These are phyloP conservation scores for Taxidea taxus DNA, from an alignment of 2,113 vertebrate genomes.

Conservation along the genomic window DNA sequence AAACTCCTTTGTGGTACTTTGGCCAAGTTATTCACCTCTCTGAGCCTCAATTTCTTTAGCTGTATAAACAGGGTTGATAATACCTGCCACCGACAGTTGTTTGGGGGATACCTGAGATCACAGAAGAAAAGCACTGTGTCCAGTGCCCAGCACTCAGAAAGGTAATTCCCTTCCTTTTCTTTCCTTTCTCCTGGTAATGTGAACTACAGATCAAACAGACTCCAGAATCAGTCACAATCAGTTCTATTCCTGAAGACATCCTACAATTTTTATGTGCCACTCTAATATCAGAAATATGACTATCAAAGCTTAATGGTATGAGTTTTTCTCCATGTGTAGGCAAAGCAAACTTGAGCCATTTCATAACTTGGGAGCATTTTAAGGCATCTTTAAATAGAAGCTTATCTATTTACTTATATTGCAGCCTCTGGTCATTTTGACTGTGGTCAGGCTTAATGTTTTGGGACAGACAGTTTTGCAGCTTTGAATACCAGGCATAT, in stretches of 20 bases:
- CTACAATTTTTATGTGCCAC: conserved; percentile 56
- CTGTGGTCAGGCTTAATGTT: conserved; percentile 50
- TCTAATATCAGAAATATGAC: conserved; percentile 39
- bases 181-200: conserved; percentile 34
- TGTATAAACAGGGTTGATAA: not conserved
- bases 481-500: not conserved
- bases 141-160: not conserved
- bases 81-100: not conserved
- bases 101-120: conserved; percentile 24
- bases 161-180: conserved; percentile 25
- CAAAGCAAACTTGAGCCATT: conserved; percentile 52
- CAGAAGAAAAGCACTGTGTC: conserved; percentile 18
- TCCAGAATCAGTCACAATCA: conserved; percentile 63
- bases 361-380: conserved; percentile 52
- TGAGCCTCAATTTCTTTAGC: not conserved
- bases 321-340: conserved; percentile 10
- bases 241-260: conserved; percentile 50
- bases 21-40: not conserved
- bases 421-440: conserved; percentile 49
- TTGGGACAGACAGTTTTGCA: not conserved
- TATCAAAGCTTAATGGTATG: conserved; percentile 48
- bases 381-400: conserved; percentile 25
- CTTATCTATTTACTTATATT: conserved; percentile 55
- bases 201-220: conserved; percentile 52
- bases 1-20: conserved; percentile 20